Conservation (phyloP, 2,888 invertebrate species). For the Boloria selene region DNA sequence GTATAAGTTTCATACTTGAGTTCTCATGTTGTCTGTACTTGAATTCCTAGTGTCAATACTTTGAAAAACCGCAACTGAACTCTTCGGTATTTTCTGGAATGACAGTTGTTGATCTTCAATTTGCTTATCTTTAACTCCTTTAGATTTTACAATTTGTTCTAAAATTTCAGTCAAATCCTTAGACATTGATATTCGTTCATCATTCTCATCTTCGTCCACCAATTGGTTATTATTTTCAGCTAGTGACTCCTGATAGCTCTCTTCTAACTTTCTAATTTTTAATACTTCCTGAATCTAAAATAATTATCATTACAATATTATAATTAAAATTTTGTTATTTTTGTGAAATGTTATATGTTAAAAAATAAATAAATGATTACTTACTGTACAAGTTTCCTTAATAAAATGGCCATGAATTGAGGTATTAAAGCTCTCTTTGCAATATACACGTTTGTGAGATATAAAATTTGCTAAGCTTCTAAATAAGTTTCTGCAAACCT, state of each 20-base stretch:
- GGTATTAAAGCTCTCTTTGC: conserved; percentile 82
- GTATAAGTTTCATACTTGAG: conserved; percentile 71
- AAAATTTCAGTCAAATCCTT: conserved; percentile 82
- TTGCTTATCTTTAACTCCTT: conserved; percentile 48
- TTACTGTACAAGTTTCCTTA: conserved; percentile 71
- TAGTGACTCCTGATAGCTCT: conserved; percentile 68
- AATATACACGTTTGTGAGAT: conserved; percentile 93
- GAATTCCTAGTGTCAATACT: conserved; percentile 67
- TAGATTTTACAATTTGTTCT: conserved; percentile 73
- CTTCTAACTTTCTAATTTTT: conserved; percentile 76
- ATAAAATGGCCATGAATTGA: conserved; percentile 71
- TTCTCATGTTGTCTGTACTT: conserved; percentile 78
- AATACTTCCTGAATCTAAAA: conserved; percentile 69
- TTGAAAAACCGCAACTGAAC: conserved; percentile 85
- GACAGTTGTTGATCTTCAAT: conserved; percentile 56
- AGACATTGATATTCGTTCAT: conserved; percentile 67
- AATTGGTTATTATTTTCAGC: conserved; percentile 49
- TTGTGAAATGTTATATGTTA: background rate
- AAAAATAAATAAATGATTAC: conserved; percentile 44
- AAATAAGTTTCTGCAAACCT: conserved; percentile 92
- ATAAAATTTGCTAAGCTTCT: conserved; percentile 94
- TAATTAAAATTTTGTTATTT: too few relatives aligned
- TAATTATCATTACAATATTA: background rate
- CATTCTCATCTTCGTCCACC: conserved; percentile 48
- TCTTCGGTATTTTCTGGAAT: conserved; percentile 82